phyloP scores from a whole-genome alignment of 2,797 vertebrate genomes.

The Enteromius fasciolatus region DNA sequence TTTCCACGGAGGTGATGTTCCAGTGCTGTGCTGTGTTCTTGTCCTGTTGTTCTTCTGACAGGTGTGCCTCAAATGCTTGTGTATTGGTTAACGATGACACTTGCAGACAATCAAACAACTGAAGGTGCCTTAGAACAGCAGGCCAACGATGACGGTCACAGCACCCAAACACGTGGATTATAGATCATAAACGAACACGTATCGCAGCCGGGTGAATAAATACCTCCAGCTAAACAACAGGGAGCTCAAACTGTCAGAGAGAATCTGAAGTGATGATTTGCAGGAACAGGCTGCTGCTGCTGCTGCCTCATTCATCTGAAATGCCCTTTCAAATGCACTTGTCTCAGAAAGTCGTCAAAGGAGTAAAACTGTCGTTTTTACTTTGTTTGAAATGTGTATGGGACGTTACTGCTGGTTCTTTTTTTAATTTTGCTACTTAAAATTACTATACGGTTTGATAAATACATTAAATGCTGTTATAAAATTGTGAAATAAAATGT shows the following conservation, averaged over 20 bases:
- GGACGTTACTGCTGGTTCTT: slow-evolving; percentile 29
- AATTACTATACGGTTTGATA: slow-evolving; percentile 40
- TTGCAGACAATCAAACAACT: slow-evolving; percentile 58
- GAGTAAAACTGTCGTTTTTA: slow-evolving; percentile 37
- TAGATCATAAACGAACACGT: not conserved
- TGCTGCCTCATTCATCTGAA: slow-evolving; percentile 31
- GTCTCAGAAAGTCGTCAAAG: slow-evolving; percentile 20
- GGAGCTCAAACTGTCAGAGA: slow-evolving; percentile 8
- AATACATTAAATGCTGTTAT: slow-evolving; percentile 49
- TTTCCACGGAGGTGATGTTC: slow-evolving; percentile 5
- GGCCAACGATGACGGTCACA: slow-evolving; percentile 10
- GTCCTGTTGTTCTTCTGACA: slow-evolving; percentile 28
- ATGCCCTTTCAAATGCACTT: slow-evolving; percentile 60
- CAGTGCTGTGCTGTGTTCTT: slow-evolving; percentile 23
- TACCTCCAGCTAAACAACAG: slow-evolving; percentile 19
- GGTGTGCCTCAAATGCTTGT: slow-evolving; percentile 47
- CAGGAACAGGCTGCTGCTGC: slow-evolving; percentile 20
- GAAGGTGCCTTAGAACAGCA: slow-evolving; percentile 60
- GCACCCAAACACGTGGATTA: slow-evolving; percentile 6
- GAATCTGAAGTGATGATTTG: slow-evolving; percentile 5
- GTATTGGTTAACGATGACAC: slow-evolving; percentile 31
- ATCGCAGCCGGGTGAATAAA: not conserved
- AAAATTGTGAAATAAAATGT: slow-evolving; percentile 52
- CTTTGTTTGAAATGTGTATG: slow-evolving; percentile 47
- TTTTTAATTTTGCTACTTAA: slow-evolving; percentile 39